A percentile compares a stretch with the other conserved stretches of the same genome.
phyloP scores from a whole-genome alignment of 2,113 vertebrate species.

The Crocuta crocuta region DNA sequence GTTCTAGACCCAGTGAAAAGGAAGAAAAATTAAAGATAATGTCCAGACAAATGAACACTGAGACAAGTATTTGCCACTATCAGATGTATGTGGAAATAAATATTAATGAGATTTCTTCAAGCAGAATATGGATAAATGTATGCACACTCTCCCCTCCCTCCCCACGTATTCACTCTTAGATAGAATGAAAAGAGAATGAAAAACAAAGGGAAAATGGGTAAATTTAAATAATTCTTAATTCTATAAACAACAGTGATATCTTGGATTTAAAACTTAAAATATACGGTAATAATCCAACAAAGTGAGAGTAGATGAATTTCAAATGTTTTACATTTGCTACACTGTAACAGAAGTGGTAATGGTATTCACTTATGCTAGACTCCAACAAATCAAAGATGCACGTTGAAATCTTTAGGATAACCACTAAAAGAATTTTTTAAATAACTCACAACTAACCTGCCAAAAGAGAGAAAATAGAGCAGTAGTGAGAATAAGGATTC shows the following conservation, averaged over 20 bases:
- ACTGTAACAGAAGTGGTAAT: not conserved
- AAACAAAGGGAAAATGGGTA: not conserved
- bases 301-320: not conserved
- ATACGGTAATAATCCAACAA: not conserved
- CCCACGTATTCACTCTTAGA: not conserved
- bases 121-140: not conserved
- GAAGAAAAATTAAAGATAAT: not conserved
- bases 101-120: not conserved
- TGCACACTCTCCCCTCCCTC: not conserved
- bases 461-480: not conserved
- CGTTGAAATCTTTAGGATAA: not conserved
- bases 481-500: not conserved
- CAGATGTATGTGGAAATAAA: not conserved
- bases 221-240: not conserved
- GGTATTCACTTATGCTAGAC: not conserved
- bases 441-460: not conserved
- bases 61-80: not conserved
- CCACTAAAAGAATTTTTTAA: not conserved
- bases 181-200: not conserved
- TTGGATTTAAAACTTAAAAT: not conserved
- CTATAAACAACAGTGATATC: not conserved
- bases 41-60: not conserved
- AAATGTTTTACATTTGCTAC: not conserved
- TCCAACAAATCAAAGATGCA: not conserved
- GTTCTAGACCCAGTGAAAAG: not conserved